Evolutionary conservation across 2,113 vertebrate genomes (phyloP), one percentile per base, ranked within the genome.

Genomic region (Alexandromys fortis): DNA sequence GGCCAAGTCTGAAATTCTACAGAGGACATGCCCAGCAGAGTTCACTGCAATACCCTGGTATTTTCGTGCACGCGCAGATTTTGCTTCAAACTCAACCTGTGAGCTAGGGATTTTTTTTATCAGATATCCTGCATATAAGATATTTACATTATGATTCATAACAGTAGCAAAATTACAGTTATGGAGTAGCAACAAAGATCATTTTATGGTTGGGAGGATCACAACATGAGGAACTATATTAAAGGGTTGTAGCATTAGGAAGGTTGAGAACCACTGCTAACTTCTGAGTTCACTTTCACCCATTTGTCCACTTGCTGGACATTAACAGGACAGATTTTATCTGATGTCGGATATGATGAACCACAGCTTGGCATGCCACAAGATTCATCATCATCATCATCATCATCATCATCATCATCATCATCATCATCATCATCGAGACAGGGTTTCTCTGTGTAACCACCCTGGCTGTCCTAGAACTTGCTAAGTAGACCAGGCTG

Each of bases 31-130:
- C 86, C 77, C 78, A 90, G 92, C 78, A 70, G 92, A 92, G 63
- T 92, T 92, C 73, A 93, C 49, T 92, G 35, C 90, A 91, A 26
- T 87, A 78, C 70, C 85, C 49, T 87, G 87, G 95, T 72, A 94
- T 89, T 94, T 98, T 94, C 93, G 83, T 35, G 70, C 78, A 85
- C 49, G 33, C 7, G 61, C 38, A 97, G 87, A 93, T 67, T 93
- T 70, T 73, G 89, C 91, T 96, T 94, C 96, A 49, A 94, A 96
- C 52, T 58, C 10, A 55, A 55, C 33, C 52, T 58, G 19, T 52
- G 77, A 5, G 49, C 55, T 52, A 33, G 9, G 10, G 35, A 11
- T n/a, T 33, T 7, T 33, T 7, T 9, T 21, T 35, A 55, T 22
- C 49, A 55, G 9, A 79, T 55, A 55, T 73, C 72, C 72, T 75